Evolutionary conservation across 2,888 invertebrate genomes (phyloP), one percentile per base, ranked within the genome.

Genomic region (Trichopoda pennipes): DNA sequence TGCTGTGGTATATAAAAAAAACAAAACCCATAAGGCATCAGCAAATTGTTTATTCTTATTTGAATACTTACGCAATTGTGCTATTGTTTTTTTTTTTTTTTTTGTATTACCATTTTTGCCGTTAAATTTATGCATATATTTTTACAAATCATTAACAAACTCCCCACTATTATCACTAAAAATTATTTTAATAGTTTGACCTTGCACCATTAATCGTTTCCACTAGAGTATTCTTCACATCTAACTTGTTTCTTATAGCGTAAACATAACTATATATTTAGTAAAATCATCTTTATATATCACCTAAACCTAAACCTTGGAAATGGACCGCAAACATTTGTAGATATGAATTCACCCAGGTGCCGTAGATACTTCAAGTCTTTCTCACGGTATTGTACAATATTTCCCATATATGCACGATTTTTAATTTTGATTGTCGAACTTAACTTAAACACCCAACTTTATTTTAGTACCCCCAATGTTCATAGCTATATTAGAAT

Each of bases 1-100:
- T 28, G 28, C 2, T 28, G 2, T 28, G 28, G 28, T 28, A 28
- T 6, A 28, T 28, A 6, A 6, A 28, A 3, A 6, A 28, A 28
- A 28, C 28, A 28, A 75, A 1, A 53, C 61, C 79, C 79, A 79
- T n/a, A 66, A 23, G 14, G 38, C 38, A 16, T 79, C 66, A 53
- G 72, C 73, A 82, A 80, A 84, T 47, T 81, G 51, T 42, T 17
- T 35, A 2, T 58, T 56, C 66, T 47, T 76, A 76, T 58, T 66
- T 70, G 3, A 82, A 78, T 2, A 66, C 6, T 28, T 6, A 3
- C 6, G 28, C 28, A 28, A 80, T 21, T 77, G 68, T n/a, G 80
- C n/a, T 0, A 60, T 32, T 35, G 60, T 38, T 21, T 14, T 60
- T 16, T 60, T 60, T 42, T 28, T 6, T 28, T 6, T 28, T 28